These are phyloP conservation scores for Dicrurus megarhynchus DNA, from an alignment of 2,113 vertebrate genomes.

Conservation along the genomic window DNA sequence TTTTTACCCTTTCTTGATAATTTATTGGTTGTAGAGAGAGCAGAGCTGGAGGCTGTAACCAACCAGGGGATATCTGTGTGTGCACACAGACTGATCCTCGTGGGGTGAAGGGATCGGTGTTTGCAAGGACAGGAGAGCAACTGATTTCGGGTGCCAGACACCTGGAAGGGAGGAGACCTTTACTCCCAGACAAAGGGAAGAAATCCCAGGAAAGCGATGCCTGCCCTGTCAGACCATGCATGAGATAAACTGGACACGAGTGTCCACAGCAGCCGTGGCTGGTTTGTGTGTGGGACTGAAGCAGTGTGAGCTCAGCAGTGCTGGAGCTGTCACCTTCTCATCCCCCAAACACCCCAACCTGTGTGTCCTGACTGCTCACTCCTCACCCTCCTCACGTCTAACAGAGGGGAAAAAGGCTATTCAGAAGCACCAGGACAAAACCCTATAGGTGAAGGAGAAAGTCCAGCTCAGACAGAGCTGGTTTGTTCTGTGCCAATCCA, in stretches of 20 bases:
- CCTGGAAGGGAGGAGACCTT: neutral
- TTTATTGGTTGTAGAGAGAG: neutral
- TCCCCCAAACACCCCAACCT: neutral
- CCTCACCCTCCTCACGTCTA: neutral
- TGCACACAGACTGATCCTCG: neutral
- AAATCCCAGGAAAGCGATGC: neutral
- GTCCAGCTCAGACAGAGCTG: neutral
- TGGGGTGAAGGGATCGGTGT: neutral
- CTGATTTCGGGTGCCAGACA: neutral
- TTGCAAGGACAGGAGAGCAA: neutral
- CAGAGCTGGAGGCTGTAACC: neutral
- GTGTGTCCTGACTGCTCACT: neutral
- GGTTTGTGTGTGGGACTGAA: neutral
- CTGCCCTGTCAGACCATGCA: neutral
- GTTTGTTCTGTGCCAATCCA: neutral
- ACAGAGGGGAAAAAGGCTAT: neutral
- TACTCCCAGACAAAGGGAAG: neutral
- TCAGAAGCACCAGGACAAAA: neutral
- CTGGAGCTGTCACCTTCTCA: neutral
- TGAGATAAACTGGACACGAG: neutral
- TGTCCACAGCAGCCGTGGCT: neutral
- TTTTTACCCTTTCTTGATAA: neutral
- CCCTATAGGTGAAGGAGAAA: neutral
- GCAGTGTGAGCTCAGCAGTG: neutral
- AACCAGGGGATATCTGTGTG: fast-evolving